Evolutionary conservation across 2,797 vertebrate genomes (phyloP), one percentile per base, ranked within the genome.

Genomic region (Galago senegalensis): DNA sequence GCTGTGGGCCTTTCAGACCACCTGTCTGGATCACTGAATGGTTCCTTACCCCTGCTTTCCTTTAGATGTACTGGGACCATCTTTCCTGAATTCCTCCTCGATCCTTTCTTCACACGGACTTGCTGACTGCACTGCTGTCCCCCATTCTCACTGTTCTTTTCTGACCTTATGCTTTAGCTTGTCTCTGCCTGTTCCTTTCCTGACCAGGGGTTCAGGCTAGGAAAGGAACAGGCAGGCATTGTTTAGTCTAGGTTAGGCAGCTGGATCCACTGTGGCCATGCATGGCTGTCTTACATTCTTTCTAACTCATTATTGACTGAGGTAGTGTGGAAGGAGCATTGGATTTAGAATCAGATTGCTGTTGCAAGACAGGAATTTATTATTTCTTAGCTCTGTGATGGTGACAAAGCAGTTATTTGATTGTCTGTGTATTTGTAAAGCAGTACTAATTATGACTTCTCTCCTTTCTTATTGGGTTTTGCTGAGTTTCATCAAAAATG

Each of bases 351-450:
- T 96, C 70, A 40, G 34, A 72, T 8, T 72, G n/a, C 63, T 60
- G 43, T 37, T 85, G 85, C 84, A 84, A 92, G 87, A 67, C 13
- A 29, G 85, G 61, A 72, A 58, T 95, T 93, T 37, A 92, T 21
- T 43, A 46, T 31, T 91, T 65, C 31, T 72, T 82, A 58, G 31
- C 49, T 80, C 46, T 89, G 37, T 96, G 90, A 90, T 69, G 29
- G 43, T 93, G 56, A 83, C 37, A 87, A 80, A 58, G 88, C 56
- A 79, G 5, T 82, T 46, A 61, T 70, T 91, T 53, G 61, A 43
- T 89, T 91, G 34, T 49, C 82, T 31, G 49, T 49, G 81, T 92
- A 46, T 67, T 90, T 84, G 17, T 84, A 69, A 95, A 76, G 87
- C 34, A 13, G 34, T 25, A 56, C 70, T 91, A 88, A 80, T 90